These are phyloP conservation scores for Cybosia mesomella DNA, from an alignment of 2,888 invertebrate genomes.

Conservation along the genomic window DNA sequence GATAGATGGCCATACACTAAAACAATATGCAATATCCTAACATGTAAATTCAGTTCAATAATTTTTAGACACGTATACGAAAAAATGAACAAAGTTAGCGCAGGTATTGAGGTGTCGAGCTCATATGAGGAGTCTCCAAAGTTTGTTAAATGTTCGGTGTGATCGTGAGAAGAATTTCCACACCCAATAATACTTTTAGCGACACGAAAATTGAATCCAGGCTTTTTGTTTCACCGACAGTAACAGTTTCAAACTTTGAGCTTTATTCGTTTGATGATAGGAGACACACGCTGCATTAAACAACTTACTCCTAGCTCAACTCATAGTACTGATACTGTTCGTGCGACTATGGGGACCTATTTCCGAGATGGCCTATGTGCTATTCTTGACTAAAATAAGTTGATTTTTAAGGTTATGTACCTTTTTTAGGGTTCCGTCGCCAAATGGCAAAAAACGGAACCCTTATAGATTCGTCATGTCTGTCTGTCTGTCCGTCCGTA, in stretches of 20 bases:
- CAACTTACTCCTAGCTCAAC: too few relatives aligned
- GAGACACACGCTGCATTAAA: not conserved
- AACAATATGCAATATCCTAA: too few relatives aligned
- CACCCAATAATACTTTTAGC: not conserved
- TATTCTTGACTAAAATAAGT: too few relatives aligned
- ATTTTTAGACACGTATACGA: not conserved
- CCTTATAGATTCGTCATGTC: too few relatives aligned
- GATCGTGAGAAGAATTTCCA: not conserved
- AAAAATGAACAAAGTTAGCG: not conserved
- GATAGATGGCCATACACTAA: too few relatives aligned
- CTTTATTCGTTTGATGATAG: not conserved
- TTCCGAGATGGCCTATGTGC: too few relatives aligned
- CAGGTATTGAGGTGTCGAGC: not conserved
- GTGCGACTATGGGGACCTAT: too few relatives aligned
- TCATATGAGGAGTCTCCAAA: not conserved
- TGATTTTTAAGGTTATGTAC: too few relatives aligned
- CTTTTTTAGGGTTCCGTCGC: too few relatives aligned
- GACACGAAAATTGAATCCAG: slow-evolving; percentile 3
- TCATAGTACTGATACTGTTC: too few relatives aligned
- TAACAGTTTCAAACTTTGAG: not conserved
- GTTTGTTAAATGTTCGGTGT: not conserved
- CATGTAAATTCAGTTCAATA: not conserved
- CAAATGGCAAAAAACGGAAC: too few relatives aligned
- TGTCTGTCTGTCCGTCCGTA: too few relatives aligned
- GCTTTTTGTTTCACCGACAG: not conserved